Percentiles rank a stretch among this genome's conserved stretches.
phyloP scores from a whole-genome alignment of 2,113 vertebrate species.

The Patagioenas fasciata region DNA sequence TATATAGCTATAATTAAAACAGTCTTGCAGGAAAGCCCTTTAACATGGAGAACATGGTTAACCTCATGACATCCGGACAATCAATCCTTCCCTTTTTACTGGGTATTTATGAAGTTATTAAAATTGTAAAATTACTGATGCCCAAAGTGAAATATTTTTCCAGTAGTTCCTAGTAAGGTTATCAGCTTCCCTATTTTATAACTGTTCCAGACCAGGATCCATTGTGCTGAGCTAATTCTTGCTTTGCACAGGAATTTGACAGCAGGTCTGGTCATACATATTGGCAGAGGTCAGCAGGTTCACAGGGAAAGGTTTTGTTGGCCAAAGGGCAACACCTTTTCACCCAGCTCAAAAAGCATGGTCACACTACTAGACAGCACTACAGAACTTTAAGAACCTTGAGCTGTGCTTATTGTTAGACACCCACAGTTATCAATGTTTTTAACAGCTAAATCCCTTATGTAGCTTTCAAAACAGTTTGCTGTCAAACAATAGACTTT shows the following conservation, averaged over 20 bases:
- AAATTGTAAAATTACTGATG: constrained; percentile 63
- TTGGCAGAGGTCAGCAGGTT: constrained; percentile 49
- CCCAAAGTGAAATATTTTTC: constrained; percentile 22
- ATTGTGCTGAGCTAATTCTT: neutral
- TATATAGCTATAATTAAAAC: constrained; percentile 78
- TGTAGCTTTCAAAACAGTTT: constrained; percentile 81
- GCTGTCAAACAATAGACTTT: constrained; percentile 79
- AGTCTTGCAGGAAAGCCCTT: constrained; percentile 69
- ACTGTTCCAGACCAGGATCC: neutral
- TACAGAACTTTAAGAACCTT: constrained; percentile 68
- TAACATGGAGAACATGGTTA: constrained; percentile 66
- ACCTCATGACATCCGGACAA: constrained; percentile 70
- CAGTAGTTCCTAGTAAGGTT: neutral
- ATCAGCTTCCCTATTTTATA: neutral
- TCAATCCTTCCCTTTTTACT: constrained; percentile 60
- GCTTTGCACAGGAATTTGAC: constrained; percentile 37
- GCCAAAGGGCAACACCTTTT: constrained; percentile 65
- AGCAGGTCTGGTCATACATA: neutral
- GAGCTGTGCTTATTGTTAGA: constrained; percentile 64
- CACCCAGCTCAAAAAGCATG: constrained; percentile 57
- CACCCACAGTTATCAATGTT: constrained; percentile 72
- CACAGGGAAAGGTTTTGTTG: constrained; percentile 47
- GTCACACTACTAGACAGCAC: constrained; percentile 57
- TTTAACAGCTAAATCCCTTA: constrained; percentile 79
- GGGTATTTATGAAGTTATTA: constrained; percentile 74